Conservation (phyloP, 1,140 invertebrate species). For the Tribolium castaneum region DNA sequence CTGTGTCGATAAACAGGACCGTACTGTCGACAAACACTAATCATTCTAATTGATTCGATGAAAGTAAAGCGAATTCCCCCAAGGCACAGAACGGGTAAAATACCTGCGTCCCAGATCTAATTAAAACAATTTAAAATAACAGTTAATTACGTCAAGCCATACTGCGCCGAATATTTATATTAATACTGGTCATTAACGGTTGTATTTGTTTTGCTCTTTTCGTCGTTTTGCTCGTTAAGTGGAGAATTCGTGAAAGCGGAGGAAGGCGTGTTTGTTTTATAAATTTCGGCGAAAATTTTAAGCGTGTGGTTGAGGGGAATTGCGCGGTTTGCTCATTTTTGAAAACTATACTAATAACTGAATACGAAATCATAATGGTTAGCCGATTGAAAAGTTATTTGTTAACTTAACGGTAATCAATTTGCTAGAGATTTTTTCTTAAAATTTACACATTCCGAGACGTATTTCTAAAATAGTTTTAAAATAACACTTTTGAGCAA, state of each 20-base stretch:
- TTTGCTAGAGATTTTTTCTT: too few species aligned
- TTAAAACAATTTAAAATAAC: constrained; percentile 34
- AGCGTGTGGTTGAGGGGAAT: neutral
- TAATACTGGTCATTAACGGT: constrained; percentile 7
- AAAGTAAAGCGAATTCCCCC: neutral
- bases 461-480: too few species aligned
- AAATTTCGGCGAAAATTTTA: neutral
- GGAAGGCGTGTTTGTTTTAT: neutral
- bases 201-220: constrained; percentile 28
- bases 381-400: too few species aligned
- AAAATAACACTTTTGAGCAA: too few species aligned
- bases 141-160: constrained; percentile 16
- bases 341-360: too few species aligned
- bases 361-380: too few species aligned
- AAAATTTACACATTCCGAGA: too few species aligned
- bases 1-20: neutral
- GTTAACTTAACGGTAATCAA: too few species aligned
- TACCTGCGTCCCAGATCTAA: constrained; percentile 6
- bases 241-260: neutral
- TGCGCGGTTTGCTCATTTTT: neutral
- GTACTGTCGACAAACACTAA: neutral
- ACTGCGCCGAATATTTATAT: constrained; percentile 22
- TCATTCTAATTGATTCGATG: neutral
- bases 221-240: constrained; percentile 24
- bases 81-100: neutral